Evolutionary conservation across 2,888 invertebrate species (phyloP).

Genomic region (Andrena trimmerana): DNA sequence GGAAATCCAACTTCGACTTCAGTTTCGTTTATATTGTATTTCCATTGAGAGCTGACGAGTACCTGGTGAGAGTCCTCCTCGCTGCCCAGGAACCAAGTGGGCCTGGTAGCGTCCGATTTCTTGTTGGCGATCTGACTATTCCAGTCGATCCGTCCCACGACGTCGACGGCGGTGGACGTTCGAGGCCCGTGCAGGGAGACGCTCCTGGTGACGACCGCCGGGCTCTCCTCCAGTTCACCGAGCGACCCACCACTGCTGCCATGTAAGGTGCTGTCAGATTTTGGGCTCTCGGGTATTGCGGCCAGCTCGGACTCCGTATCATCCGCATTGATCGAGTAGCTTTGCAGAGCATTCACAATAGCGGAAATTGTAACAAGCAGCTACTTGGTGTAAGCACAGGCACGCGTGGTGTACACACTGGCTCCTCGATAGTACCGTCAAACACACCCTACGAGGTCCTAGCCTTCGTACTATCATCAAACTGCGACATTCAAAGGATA

Average conservation of each 20-base stretch:
- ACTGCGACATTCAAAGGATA: slow-evolving; percentile 15
- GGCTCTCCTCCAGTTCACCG: slow-evolving; percentile 80
- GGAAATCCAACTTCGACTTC: too few species aligned
- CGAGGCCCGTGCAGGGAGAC: slow-evolving; percentile 63
- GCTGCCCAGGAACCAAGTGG: slow-evolving; percentile 87
- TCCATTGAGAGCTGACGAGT: too few species aligned
- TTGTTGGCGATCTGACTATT: slow-evolving; percentile 48
- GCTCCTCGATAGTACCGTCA: slow-evolving; percentile 5
- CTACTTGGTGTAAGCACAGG: slow-evolving; percentile 74
- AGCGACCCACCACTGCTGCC: slow-evolving; percentile 87
- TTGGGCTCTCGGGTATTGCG: slow-evolving; percentile 95
- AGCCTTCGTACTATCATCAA: neutral
- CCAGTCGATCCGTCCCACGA: slow-evolving; percentile 44
- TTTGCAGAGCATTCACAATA: slow-evolving; percentile 78
- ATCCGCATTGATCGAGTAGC: slow-evolving; percentile 89
- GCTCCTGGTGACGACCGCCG: slow-evolving; percentile 60
- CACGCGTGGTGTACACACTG: slow-evolving; percentile 50
- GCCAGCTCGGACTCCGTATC: slow-evolving; percentile 95
- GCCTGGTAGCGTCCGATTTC: slow-evolving; percentile 77
- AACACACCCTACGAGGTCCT: neutral
- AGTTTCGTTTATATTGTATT: too few species aligned
- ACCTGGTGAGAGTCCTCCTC: slow-evolving; percentile 86
- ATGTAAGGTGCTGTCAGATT: slow-evolving; percentile 93
- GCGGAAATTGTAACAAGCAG: slow-evolving; percentile 77
- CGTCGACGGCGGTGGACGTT: slow-evolving; percentile 40